These are phyloP conservation scores for Cheilosia pagana DNA, from an alignment of 2,888 invertebrate genomes.

Conservation along the genomic window DNA sequence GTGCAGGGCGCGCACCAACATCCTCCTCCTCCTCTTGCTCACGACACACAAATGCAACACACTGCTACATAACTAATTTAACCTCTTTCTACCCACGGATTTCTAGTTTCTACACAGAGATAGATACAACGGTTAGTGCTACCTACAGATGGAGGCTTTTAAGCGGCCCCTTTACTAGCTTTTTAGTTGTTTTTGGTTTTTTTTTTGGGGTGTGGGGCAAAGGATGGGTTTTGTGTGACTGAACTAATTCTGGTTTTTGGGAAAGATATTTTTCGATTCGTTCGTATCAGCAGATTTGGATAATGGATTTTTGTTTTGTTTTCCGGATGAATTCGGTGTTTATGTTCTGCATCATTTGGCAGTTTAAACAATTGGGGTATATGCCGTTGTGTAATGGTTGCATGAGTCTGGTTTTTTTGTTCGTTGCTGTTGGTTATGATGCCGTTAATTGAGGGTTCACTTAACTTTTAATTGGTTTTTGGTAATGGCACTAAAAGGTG, in stretches of 20 bases:
- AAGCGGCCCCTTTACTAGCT: conserved; percentile 21
- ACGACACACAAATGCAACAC: conserved; percentile 21
- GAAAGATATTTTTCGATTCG: conserved; percentile 17
- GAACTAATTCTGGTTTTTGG: conserved; percentile 51
- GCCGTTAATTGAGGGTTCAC: conserved; percentile 35
- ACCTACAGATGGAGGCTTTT: conserved; percentile 27
- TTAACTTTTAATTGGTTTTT: conserved; percentile 38
- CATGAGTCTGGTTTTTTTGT: not conserved
- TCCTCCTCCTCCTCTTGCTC: too few relatives aligned
- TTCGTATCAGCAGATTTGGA: conserved; percentile 20
- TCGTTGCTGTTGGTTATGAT: conserved; percentile 16
- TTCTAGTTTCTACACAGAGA: conserved; percentile 36
- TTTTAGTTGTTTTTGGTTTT: not conserved
- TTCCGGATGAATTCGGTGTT: conserved; percentile 3
- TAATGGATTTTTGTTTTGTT: conserved; percentile 24
- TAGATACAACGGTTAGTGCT: conserved; percentile 20
- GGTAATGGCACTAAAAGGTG: conserved; percentile 1
- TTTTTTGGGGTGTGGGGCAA: conserved; percentile 22
- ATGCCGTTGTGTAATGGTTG: conserved; percentile 15
- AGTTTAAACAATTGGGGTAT: conserved; percentile 33
- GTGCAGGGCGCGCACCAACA: not conserved
- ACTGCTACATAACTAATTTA: conserved; percentile 16
- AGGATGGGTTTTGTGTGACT: conserved; percentile 45
- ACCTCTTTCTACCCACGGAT: conserved; percentile 40
- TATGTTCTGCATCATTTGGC: conserved; percentile 50